These are phyloP conservation scores for Deroptyus accipitrinus DNA, from an alignment of 2,113 vertebrate genomes.

Conservation along the genomic window DNA sequence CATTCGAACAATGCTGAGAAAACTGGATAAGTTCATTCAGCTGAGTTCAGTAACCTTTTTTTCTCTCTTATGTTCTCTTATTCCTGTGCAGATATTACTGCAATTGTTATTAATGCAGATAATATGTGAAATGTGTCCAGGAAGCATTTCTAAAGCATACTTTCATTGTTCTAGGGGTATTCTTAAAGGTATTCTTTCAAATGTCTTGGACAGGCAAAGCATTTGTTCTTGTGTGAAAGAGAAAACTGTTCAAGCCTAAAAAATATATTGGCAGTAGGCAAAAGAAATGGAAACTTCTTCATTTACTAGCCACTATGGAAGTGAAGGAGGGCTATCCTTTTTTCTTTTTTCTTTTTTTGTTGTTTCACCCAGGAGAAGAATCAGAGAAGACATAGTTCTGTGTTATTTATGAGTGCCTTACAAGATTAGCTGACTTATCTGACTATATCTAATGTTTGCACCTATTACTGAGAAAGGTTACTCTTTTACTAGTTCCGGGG, in stretches of 20 bases:
- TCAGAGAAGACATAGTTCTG: background rate
- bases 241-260: background rate
- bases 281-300: background rate
- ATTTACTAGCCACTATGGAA: background rate
- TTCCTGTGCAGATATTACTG: background rate
- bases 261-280: background rate
- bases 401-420: background rate
- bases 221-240: background rate
- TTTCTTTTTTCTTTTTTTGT: background rate
- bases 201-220: background rate
- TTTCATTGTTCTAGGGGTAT: background rate
- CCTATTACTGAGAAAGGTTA: background rate
- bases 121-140: background rate
- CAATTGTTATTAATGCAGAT: background rate
- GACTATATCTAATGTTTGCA: background rate
- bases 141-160: background rate
- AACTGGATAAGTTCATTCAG: background rate
- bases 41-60: background rate
- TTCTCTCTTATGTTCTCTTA: background rate
- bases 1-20: background rate
- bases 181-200: background rate
- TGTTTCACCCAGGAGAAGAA: background rate
- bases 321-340: background rate
- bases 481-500: background rate
- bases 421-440: background rate